Base-by-base conservation (phyloP, 2,113 vertebrate species). In the Aix galericulata region DNA sequence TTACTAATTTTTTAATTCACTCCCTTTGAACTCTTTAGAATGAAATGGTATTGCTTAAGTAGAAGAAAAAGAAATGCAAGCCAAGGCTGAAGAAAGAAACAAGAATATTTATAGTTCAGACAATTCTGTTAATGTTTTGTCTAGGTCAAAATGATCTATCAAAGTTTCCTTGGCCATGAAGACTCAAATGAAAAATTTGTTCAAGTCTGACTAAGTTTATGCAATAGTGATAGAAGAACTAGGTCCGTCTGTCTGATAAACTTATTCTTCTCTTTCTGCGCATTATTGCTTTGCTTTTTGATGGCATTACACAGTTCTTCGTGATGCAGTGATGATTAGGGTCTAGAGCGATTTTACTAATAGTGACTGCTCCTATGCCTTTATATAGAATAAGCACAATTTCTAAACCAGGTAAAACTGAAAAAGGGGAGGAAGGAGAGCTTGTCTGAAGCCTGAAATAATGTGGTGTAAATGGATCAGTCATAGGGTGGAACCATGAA, bases 91-190 rank as follows among this genome's bases (percentile, higher is more conserved):
- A 81, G 52, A 88, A 82, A 91, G 40, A 92, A 89, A 86, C 34
- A 75, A 6, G n/a, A 95, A 78, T 91, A 91, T 94, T 94, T 95
- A 84, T 84, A 69, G 60, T 67, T 86, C 76, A 95, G 88, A 91
- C 75, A 86, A 72, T 72, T 86, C 64, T 78, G 52, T 86, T 90
- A 95, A 93, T 96, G 76, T 94, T 96, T 93, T 73, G 92, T 97
- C 89, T 96, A 88, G 85, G 87, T 89, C 89, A 94, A 89, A 91
- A 81, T 46, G 53, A 90, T 92, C 79, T 81, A 66, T 10, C 9
- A 32, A 82, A 73, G 1, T 53, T 92, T 81, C 36, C 40, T 71
- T 90, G 93, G 88, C 59, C 86, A 55, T 48, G 58, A 94, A 89
- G 94, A 67, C 17, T 11, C 1, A 0, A 88, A 91, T 56, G 64